Evolutionary conservation across 2,113 vertebrate species (phyloP).

Genomic region (Ammodytes marinus): DNA sequence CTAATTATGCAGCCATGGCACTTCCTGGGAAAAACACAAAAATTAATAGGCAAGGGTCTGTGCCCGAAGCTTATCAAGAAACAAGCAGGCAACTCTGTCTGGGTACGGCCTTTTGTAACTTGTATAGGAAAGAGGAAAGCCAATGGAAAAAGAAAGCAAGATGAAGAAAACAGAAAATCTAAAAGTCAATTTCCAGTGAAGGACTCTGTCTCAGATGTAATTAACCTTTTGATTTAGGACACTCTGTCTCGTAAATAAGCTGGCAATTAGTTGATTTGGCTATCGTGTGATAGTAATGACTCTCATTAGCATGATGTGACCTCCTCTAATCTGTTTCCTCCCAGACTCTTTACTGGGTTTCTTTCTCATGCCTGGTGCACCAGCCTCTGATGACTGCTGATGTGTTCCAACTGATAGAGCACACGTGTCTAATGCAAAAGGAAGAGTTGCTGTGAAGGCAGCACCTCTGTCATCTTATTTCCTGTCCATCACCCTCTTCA

Average conservation of each 20-base stretch:
- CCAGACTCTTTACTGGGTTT: slow-evolving; percentile 65
- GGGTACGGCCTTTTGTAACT: slow-evolving; percentile 85
- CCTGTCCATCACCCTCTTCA: not conserved
- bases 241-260: slow-evolving; percentile 78
- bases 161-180: slow-evolving; percentile 58
- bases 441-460: slow-evolving; percentile 54
- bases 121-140: slow-evolving; percentile 47
- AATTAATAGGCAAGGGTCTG: slow-evolving; percentile 93
- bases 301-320: slow-evolving; percentile 85
- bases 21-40: slow-evolving; percentile 86
- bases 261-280: slow-evolving; percentile 85
- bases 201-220: slow-evolving; percentile 84
- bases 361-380: slow-evolving; percentile 49
- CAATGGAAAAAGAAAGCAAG: not conserved
- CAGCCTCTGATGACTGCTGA: slow-evolving; percentile 59
- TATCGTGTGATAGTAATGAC: slow-evolving; percentile 85
- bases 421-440: slow-evolving; percentile 22
- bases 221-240: slow-evolving; percentile 87
- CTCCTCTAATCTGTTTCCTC: slow-evolving; percentile 79
- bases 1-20: slow-evolving; percentile 96
- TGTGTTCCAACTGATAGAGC: slow-evolving; percentile 51
- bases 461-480: slow-evolving; percentile 40
- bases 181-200: slow-evolving; percentile 86
- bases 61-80: slow-evolving; percentile 95
- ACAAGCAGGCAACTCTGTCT: slow-evolving; percentile 91